Percentiles rank a stretch among this genome's conserved stretches.
Evolutionary conservation across 2,113 vertebrate genomes (phyloP).

Genomic region (Thalassoma bifasciatum): DNA sequence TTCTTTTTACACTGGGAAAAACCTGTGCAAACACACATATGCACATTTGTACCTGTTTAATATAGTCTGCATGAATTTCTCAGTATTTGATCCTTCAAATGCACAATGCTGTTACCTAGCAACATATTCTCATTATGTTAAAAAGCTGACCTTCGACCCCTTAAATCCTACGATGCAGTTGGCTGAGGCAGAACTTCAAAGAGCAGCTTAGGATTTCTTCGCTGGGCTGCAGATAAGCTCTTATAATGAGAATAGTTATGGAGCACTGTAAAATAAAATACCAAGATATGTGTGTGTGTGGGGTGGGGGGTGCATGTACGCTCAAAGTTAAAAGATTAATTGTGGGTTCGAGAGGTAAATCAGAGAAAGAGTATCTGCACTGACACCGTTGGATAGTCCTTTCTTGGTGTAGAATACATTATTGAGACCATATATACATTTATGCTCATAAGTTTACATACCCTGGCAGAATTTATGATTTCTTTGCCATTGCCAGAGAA

Average conservation of each 20-base stretch:
- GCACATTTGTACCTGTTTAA: constrained; percentile 30
- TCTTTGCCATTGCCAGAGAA: no score
- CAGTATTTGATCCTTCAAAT: constrained; percentile 62
- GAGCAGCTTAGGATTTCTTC: constrained; percentile 70
- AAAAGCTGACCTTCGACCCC: constrained; percentile 67
- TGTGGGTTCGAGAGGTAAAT: constrained; percentile 32
- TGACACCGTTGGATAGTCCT: no score
- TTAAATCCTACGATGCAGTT: constrained; percentile 57
- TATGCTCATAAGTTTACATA: no score
- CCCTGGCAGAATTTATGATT: no score
- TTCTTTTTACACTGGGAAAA: constrained; percentile 28
- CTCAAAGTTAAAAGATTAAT: constrained; percentile 46
- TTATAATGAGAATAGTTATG: constrained; percentile 73
- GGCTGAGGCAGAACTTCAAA: constrained; percentile 73
- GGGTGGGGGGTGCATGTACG: constrained; percentile 1
- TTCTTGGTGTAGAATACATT: no score
- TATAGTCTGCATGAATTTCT: constrained; percentile 45
- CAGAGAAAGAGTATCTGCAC: no score
- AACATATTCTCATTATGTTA: constrained; percentile 74
- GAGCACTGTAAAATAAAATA: constrained; percentile 68
- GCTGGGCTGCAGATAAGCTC: constrained; percentile 73
- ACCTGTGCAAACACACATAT: constrained; percentile 17
- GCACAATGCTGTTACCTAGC: constrained; percentile 69
- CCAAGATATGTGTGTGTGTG: constrained; percentile 9
- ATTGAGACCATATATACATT: no score